These are phyloP conservation scores for Lepus oiostolus DNA, from an alignment of 2,797 vertebrate species.

Conservation along the genomic window DNA sequence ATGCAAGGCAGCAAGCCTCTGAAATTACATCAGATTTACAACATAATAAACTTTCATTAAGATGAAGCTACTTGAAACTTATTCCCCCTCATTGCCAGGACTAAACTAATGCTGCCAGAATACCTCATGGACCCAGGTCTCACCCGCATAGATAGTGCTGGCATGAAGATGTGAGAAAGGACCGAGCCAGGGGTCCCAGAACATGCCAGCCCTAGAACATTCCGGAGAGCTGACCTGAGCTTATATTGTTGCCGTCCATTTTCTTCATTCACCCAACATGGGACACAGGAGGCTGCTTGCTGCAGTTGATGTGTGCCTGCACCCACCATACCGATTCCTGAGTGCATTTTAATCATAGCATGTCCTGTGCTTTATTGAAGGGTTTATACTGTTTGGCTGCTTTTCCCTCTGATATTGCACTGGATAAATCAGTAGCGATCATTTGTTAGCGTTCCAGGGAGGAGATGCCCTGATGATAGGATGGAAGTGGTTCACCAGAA, in stretches of 20 bases:
- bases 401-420: slow-evolving; percentile 63
- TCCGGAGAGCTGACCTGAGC: background rate
- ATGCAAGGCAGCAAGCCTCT: slow-evolving; percentile 78
- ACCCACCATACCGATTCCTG: slow-evolving; percentile 53
- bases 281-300: slow-evolving; percentile 11
- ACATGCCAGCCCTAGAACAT: background rate
- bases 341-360: slow-evolving; percentile 58
- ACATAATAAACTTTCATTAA: slow-evolving; percentile 81
- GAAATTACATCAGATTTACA: slow-evolving; percentile 86
- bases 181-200: background rate
- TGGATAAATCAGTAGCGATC: slow-evolving; percentile 62
- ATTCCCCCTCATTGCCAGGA: slow-evolving; percentile 50
- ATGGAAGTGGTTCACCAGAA: slow-evolving; percentile 35
- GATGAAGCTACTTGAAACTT: slow-evolving; percentile 62
- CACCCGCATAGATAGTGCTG: background rate
- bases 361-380: slow-evolving; percentile 62
- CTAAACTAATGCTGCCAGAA: slow-evolving; percentile 64
- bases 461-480: slow-evolving; percentile 26
- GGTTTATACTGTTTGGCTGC: slow-evolving; percentile 23
- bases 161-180: background rate
- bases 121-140: slow-evolving; percentile 30
- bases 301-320: slow-evolving; percentile 22
- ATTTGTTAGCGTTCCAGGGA: slow-evolving; percentile 65
- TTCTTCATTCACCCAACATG: slow-evolving; percentile 48
- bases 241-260: slow-evolving; percentile 38